Percentiles rank a stretch among this genome's conserved stretches.
phyloP scores from a whole-genome alignment of 2,797 vertebrate species.

The Pseudocheirus occidentalis region DNA sequence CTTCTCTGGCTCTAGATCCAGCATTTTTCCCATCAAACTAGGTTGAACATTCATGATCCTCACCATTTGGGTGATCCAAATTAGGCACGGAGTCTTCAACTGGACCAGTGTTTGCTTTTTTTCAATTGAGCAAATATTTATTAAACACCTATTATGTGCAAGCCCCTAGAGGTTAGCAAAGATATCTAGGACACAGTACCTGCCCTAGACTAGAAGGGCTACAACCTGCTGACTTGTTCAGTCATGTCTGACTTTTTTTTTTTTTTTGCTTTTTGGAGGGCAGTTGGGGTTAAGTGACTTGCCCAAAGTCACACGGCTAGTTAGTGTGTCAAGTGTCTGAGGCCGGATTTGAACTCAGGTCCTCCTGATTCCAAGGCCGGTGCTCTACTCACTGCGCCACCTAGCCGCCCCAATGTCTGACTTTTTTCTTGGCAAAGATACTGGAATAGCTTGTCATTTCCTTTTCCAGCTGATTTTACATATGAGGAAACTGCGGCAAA shows the following conservation, averaged over 20 bases:
- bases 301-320: too few relatives aligned
- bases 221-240: neutral
- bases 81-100: neutral
- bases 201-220: neutral
- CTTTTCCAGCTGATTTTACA: neutral
- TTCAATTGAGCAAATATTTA: neutral
- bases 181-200: neutral
- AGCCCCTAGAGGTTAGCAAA: neutral
- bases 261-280: too few relatives aligned
- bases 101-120: neutral
- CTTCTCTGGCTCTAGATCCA: neutral
- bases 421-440: neutral
- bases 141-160: neutral
- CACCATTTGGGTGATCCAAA: neutral
- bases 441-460: neutral
- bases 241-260: neutral
- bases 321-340: too few relatives aligned
- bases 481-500: conserved; percentile 7
- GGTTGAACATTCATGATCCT: neutral
- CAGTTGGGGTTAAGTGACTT: too few relatives aligned
- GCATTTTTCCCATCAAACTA: neutral
- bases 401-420: too few relatives aligned
- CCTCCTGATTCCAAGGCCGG: too few relatives aligned
- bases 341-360: too few relatives aligned
- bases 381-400: too few relatives aligned